These are phyloP conservation scores for Poicephalus meyeri DNA, from an alignment of 2,113 vertebrate species.

Conservation along the genomic window DNA sequence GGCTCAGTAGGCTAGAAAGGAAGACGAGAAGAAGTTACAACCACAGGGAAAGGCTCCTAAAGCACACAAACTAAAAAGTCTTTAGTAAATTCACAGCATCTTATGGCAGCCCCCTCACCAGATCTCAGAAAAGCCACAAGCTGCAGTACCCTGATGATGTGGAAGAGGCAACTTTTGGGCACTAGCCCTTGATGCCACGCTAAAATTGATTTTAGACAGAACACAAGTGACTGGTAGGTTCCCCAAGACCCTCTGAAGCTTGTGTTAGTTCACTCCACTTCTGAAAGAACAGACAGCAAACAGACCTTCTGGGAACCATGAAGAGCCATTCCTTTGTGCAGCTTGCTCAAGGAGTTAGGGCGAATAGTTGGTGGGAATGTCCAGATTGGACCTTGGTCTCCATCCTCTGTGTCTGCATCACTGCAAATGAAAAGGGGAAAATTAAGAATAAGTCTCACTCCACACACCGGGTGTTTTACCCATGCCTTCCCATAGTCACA, in stretches of 20 bases:
- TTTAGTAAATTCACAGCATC: neutral
- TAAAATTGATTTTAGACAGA: neutral
- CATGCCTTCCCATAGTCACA: neutral
- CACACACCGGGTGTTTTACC: accelerated
- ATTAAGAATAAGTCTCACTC: neutral
- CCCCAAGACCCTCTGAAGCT: neutral
- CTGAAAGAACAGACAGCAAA: neutral
- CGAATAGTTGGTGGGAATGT: conserved; percentile 93
- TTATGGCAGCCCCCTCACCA: neutral
- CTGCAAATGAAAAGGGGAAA: conserved; percentile 61
- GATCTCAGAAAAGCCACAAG: neutral
- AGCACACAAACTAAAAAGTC: neutral
- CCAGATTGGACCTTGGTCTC: conserved; percentile 89
- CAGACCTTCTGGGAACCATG: conserved; percentile 84
- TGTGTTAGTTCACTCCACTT: neutral
- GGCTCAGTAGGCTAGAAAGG: conserved; percentile 76
- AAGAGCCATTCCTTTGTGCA: conserved; percentile 86
- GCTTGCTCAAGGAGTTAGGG: conserved; percentile 85
- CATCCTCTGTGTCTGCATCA: conserved; percentile 88
- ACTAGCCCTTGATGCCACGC: neutral
- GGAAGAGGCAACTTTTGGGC: neutral
- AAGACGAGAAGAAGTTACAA: neutral
- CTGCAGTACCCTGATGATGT: neutral
- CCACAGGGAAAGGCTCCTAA: neutral
- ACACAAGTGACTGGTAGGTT: accelerated